phyloP scores from a whole-genome alignment of 1,140 invertebrate species.

The Penaeus japonicus region DNA sequence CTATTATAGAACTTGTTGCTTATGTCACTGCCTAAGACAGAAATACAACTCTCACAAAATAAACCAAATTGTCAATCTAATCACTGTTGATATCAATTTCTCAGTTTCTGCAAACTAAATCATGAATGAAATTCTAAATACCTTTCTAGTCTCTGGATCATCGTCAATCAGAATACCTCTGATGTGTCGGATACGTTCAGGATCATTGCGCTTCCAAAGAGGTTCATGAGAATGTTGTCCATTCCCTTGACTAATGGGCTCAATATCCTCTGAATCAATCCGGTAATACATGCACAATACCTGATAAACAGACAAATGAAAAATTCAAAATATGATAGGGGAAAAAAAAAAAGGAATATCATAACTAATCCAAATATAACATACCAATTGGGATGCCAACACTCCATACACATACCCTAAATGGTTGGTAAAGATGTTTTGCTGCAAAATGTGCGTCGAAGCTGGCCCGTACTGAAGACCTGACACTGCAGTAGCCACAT shows the following conservation, averaged over 20 bases:
- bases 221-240: slow-evolving; percentile 64
- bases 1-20: too few species aligned
- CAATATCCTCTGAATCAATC: slow-evolving; percentile 57
- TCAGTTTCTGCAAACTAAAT: not conserved
- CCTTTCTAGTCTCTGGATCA: slow-evolving; percentile 60
- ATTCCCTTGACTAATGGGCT: slow-evolving; percentile 41
- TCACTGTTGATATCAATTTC: too few species aligned
- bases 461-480: slow-evolving; percentile 68
- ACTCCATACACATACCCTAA: slow-evolving; percentile 34
- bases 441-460: slow-evolving; percentile 70
- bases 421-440: slow-evolving; percentile 64
- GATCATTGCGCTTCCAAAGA: slow-evolving; percentile 69
- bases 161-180: slow-evolving; percentile 70
- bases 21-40: too few species aligned
- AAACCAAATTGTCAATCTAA: too few species aligned
- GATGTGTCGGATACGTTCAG: slow-evolving; percentile 69
- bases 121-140: not conserved
- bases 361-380: not conserved
- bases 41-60: too few species aligned
- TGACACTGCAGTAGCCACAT: slow-evolving; percentile 72
- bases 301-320: slow-evolving; percentile 17
- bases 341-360: not conserved
- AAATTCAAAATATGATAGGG: not conserved
- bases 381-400: not conserved
- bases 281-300: slow-evolving; percentile 60